Evolutionary conservation across 2,888 invertebrate species (phyloP).

Genomic region (Philonicus albiceps): DNA sequence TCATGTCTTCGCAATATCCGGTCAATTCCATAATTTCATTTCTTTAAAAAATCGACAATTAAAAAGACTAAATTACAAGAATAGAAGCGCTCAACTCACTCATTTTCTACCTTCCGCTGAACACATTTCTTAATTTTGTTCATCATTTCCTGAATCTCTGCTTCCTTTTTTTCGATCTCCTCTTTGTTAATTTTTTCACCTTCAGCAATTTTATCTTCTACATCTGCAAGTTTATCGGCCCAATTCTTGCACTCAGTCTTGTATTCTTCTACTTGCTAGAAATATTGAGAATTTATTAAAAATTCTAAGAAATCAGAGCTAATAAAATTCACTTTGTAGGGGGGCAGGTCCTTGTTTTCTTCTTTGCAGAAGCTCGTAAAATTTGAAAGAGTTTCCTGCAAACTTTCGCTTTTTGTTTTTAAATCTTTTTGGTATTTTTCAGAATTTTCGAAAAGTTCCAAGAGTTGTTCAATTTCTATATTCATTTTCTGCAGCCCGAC

Average conservation of each 20-base stretch:
- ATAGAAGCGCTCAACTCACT: not conserved
- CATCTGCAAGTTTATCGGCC: not conserved
- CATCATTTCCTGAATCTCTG: not conserved
- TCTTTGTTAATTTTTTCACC: not conserved
- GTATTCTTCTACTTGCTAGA: not conserved
- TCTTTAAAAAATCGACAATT: not conserved
- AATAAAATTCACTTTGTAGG: not conserved
- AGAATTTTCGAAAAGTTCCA: not conserved
- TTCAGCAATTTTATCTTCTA: not conserved
- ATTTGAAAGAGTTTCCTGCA: not conserved
- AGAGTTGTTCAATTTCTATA: not conserved
- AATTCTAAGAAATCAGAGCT: not conserved
- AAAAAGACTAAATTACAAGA: not conserved
- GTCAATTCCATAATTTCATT: not conserved
- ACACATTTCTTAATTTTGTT: not conserved
- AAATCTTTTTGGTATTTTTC: not conserved
- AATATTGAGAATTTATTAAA: not conserved
- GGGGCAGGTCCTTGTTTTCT: not conserved
- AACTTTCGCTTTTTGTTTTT: not conserved
- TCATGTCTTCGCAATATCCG: not conserved
- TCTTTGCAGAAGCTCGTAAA: not conserved
- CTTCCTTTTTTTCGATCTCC: not conserved
- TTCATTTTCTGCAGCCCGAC: not conserved
- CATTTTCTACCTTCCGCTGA: not conserved
- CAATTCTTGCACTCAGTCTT: not conserved